These are phyloP conservation scores for Smithornis capensis DNA, from an alignment of 2,113 vertebrate genomes.

Conservation along the genomic window DNA sequence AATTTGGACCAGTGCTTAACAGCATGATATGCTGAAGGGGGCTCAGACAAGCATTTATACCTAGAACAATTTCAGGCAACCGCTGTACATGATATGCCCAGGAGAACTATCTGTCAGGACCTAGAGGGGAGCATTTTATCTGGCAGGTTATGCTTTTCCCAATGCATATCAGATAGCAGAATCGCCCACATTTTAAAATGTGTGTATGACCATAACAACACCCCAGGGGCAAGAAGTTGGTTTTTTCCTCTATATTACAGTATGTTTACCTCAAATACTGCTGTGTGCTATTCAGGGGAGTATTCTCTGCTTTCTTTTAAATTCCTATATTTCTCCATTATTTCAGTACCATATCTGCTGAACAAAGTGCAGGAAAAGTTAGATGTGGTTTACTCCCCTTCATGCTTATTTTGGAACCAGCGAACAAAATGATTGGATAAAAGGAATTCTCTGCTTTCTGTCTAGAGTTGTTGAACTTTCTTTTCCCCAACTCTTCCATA, in stretches of 20 bases:
- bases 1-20: neutral
- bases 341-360: neutral
- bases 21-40: neutral
- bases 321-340: neutral
- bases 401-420: neutral
- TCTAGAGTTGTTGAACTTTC: neutral
- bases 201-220: neutral
- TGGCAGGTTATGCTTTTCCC: neutral
- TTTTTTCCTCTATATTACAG: neutral
- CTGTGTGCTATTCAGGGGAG: neutral
- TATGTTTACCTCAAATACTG: neutral
- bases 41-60: neutral
- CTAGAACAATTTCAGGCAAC: neutral
- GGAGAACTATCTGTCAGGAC: neutral
- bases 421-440: neutral
- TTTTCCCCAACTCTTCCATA: neutral
- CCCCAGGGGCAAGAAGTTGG: fast-evolving
- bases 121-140: neutral
- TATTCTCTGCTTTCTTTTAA: neutral
- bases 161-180: neutral
- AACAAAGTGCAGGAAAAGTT: neutral
- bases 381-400: neutral
- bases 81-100: neutral
- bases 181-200: neutral
- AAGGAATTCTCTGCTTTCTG: neutral